Base-by-base conservation (phyloP, 2,888 invertebrate genomes). In the Troides aeacus region DNA sequence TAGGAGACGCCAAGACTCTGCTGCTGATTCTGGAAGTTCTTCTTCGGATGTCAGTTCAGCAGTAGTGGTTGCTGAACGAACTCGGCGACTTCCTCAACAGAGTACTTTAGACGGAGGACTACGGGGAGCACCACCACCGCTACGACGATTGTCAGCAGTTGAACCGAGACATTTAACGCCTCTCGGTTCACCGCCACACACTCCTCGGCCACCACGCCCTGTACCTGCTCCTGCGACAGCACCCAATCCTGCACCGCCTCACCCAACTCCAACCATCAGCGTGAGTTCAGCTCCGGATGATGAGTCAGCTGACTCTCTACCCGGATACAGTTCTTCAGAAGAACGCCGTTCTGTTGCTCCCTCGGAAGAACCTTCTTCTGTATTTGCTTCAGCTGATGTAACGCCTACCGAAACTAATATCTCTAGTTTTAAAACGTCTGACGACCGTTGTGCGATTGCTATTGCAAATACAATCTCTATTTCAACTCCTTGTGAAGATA, bases 251-350 rank as follows among this genome's bases (percentile, higher is more conserved):
- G 71, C 81, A 82, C 75, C 80, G 71, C 66, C 82, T 21, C 81
- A 79, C 68, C 88, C 88, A 69, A 93, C 95, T 24, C 95, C 95
- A 53, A 93, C 95, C 71, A 96, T 96, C 79, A 96, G 95, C 90
- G 95, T 96, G 72, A 96, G 95, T 90, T 95, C 95, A 46, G 96
- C 94, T 76, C 94, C 94, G 64, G 95, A 95, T 77, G 95, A 95
- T 69, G 85, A 85, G 72, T 85, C 84, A 2, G 78, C 77, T n/a
- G 82, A 81, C 73, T 83, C 85, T 24, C 85, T 85, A 63, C 76
- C 80, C 18, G 81, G 83, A 46, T 81, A 85, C 53, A 81, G 78
- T 62, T 86, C 89, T 23, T 86, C 88, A 1, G 90, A 88, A 15
- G 89, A 87, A 68, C 82, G 86, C 36, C 85, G 86, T 70, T 87